Evolutionary conservation across 2,797 vertebrate species (phyloP).

Genomic region (Poeciliopsis gracilis): DNA sequence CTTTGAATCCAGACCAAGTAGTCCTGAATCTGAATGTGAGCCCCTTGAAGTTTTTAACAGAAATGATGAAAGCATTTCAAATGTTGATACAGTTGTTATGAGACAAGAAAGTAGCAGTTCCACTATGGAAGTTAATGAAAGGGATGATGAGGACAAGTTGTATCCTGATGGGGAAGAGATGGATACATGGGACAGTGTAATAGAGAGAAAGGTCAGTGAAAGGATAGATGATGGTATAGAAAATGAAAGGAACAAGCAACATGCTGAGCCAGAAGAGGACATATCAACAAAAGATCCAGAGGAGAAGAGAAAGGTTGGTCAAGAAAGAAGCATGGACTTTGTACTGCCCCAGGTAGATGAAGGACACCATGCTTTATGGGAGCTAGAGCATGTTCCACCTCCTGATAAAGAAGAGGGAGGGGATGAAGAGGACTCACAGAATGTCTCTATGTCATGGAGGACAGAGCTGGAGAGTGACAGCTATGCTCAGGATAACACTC

Average conservation of each 20-base stretch:
- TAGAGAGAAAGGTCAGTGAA: slow-evolving; percentile 56
- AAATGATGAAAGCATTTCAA: slow-evolving; percentile 22
- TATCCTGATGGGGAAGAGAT: slow-evolving; percentile 76
- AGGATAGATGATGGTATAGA: slow-evolving; percentile 24
- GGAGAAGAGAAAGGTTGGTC: slow-evolving; percentile 7
- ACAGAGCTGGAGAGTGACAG: slow-evolving; percentile 78
- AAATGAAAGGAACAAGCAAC: slow-evolving; percentile 42
- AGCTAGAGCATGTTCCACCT: slow-evolving; percentile 14
- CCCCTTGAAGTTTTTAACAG: slow-evolving; percentile 26
- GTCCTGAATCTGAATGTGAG: slow-evolving; percentile 46
- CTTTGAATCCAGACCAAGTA: slow-evolving; percentile 46
- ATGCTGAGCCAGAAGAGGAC: slow-evolving; percentile 70
- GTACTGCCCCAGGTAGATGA: slow-evolving; percentile 13
- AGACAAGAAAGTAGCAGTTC: slow-evolving; percentile 21
- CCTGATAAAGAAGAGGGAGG: slow-evolving; percentile 47
- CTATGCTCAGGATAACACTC: slow-evolving; percentile 82
- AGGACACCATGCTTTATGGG: background rate
- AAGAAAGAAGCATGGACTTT: background rate
- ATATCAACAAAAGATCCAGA: slow-evolving; percentile 56
- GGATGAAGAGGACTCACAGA: slow-evolving; percentile 73
- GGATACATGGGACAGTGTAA: slow-evolving; percentile 75
- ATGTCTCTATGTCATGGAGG: slow-evolving; percentile 77
- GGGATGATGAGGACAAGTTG: slow-evolving; percentile 57
- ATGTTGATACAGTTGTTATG: slow-evolving; percentile 12
- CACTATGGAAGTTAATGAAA: background rate